Percentiles rank a stretch among this genome's conserved stretches.
Conservation (phyloP, 2,797 vertebrate genomes). For the Sarcophilus harrisii region DNA sequence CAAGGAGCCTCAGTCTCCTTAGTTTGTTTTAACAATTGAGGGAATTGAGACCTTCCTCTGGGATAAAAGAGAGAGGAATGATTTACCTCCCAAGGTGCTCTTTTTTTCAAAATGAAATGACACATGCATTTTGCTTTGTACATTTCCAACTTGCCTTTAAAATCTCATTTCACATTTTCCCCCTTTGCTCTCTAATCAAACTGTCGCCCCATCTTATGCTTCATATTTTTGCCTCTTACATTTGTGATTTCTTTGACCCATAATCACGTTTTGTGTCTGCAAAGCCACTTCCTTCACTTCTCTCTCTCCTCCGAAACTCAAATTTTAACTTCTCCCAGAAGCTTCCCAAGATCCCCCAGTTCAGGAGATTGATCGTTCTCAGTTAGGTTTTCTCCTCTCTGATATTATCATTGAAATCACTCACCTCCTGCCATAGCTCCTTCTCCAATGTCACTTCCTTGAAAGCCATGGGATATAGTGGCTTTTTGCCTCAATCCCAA, state of each 20-base stretch:
- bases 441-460: neutral
- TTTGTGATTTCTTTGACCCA: neutral
- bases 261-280: neutral
- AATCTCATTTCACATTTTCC: neutral
- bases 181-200: neutral
- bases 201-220: neutral
- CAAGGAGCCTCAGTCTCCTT: neutral
- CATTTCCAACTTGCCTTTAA: neutral
- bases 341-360: neutral
- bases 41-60: neutral
- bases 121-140: neutral
- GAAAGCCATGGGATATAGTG: neutral
- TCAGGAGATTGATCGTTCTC: neutral
- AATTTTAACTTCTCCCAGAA: neutral
- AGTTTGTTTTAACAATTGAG: neutral
- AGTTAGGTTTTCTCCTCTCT: neutral
- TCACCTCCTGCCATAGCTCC: neutral
- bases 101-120: neutral
- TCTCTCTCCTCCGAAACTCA: neutral
- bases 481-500: neutral
- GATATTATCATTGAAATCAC: neutral
- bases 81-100: neutral
- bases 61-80: neutral
- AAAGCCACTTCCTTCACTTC: too few relatives aligned
- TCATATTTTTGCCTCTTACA: neutral